Conservation (phyloP, 1,140 invertebrate species). For the Lepidurus packardi region DNA sequence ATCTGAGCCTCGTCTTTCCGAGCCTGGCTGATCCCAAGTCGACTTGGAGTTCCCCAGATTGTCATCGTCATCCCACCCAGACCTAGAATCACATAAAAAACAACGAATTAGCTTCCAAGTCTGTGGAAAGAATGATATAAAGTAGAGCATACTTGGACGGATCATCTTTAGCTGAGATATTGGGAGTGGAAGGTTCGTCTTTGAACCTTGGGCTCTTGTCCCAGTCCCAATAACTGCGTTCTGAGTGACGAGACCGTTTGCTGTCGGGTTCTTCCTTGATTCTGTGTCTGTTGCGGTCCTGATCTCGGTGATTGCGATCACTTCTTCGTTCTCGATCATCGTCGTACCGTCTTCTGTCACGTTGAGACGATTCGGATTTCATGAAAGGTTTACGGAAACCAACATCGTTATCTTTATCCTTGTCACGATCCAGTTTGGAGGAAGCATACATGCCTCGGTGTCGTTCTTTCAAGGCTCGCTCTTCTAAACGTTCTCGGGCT, state of each 20-base stretch:
- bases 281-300: slow-evolving; percentile 38
- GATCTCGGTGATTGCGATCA: slow-evolving; percentile 36
- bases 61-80: slow-evolving; percentile 78
- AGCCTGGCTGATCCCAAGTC: slow-evolving; percentile 70
- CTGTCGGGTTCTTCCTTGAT: slow-evolving; percentile 34
- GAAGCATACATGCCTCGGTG: slow-evolving; percentile 51
- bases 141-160: slow-evolving; percentile 48
- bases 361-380: slow-evolving; percentile 29
- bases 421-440: slow-evolving; percentile 49
- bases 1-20: slow-evolving; percentile 30
- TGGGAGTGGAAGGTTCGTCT: slow-evolving; percentile 76
- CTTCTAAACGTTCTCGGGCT: slow-evolving; percentile 63
- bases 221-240: slow-evolving; percentile 38
- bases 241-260: slow-evolving; percentile 37
- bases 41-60: slow-evolving; percentile 60
- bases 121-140: slow-evolving; percentile 14
- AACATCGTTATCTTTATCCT: slow-evolving; percentile 45
- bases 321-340: slow-evolving; percentile 40
- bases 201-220: slow-evolving; percentile 60
- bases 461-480: slow-evolving; percentile 56
- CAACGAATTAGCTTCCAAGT: neutral
- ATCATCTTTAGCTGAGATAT: slow-evolving; percentile 60
- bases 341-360: slow-evolving; percentile 39
- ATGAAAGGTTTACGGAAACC: slow-evolving; percentile 34
- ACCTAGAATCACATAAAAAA: slow-evolving; percentile 49